These are phyloP conservation scores for Hemicentrotus pulcherrimus DNA, from an alignment of 35 echinoderm and acorn worm species.

Conservation along the genomic window DNA sequence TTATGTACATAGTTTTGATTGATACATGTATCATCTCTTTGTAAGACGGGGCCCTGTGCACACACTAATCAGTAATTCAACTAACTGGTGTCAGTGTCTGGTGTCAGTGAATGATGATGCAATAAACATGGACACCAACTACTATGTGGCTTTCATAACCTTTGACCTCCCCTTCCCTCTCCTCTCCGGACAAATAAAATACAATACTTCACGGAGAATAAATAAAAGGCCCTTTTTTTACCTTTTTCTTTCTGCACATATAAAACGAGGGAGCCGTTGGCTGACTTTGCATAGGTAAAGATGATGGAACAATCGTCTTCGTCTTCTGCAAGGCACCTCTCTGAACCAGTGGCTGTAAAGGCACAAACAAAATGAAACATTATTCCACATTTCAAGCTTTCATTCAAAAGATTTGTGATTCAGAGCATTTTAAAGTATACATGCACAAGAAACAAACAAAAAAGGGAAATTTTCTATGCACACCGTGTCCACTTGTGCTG, in stretches of 20 bases:
- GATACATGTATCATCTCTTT: too few species aligned
- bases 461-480: too few species aligned
- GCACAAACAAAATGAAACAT: not conserved
- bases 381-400: not conserved
- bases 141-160: too few species aligned
- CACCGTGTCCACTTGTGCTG: too few species aligned
- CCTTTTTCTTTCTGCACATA: conserved; percentile 84
- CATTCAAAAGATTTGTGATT: not conserved
- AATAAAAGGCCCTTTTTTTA: conserved; percentile 39
- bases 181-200: too few species aligned
- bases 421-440: not conserved
- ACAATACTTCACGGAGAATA: not conserved
- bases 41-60: too few species aligned
- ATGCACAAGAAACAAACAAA: too few species aligned
- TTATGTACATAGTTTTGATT: not conserved
- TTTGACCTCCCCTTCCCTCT: too few species aligned
- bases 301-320: conserved; percentile 80
- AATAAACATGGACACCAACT: too few species aligned
- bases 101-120: too few species aligned
- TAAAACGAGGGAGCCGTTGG: conserved; percentile 75
- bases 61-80: too few species aligned
- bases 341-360: conserved; percentile 70
- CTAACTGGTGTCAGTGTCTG: too few species aligned
- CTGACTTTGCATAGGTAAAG: conserved; percentile 73
- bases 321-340: conserved; percentile 76